These are phyloP conservation scores for Meles meles DNA, from an alignment of 2,113 vertebrate species.

Conservation along the genomic window DNA sequence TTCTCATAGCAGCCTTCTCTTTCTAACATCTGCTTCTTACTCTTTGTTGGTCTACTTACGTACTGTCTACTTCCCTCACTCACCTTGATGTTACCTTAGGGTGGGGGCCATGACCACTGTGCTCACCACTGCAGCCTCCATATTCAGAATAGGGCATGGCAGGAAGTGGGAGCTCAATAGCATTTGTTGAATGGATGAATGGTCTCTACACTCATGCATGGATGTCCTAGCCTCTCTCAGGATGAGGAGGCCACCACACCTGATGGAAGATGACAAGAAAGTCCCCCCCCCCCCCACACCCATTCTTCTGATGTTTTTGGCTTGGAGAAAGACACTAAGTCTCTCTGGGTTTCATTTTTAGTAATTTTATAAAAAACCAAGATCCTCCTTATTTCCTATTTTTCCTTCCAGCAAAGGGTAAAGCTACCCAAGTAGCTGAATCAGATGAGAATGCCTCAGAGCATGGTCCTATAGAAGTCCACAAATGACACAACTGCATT, in stretches of 20 bases:
- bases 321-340: neutral
- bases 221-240: neutral
- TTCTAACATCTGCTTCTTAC: neutral
- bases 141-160: neutral
- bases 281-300: no score
- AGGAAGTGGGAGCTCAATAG: neutral
- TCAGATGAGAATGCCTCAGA: neutral
- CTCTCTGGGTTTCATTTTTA: neutral
- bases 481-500: neutral
- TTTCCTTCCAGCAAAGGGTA: neutral
- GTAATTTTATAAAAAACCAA: neutral
- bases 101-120: no score
- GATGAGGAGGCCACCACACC: neutral
- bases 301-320: neutral
- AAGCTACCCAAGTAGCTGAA: neutral
- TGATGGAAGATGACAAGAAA: neutral
- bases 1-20: neutral
- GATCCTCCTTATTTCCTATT: no score
- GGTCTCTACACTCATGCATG: accelerated
- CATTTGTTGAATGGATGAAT: neutral
- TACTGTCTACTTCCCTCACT: neutral
- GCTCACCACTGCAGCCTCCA: neutral
- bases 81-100: neutral
- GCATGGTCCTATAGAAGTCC: neutral
- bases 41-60: neutral